Evolutionary conservation across 2,888 invertebrate species (phyloP), one percentile per base, ranked within the genome.

Genomic region (Catocala sponsa): DNA sequence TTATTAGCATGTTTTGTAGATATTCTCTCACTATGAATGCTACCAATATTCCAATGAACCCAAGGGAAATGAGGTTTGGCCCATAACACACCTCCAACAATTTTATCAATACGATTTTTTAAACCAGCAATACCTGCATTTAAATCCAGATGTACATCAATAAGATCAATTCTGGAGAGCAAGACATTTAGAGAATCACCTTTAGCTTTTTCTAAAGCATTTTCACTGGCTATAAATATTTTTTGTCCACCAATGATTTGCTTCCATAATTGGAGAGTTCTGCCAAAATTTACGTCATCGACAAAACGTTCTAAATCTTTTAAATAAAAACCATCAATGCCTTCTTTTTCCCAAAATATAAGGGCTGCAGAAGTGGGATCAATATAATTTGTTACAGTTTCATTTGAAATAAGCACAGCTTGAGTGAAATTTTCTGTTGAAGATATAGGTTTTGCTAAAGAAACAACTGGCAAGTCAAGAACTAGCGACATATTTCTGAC

Each of bases 291-390:
- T 0, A 90, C 84, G 76, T 97, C 96, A 46, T 95, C 91, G 4
- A 95, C 92, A 79, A 96, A 96, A 64, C 96, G 88, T 80, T 97
- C 97, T 25, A 98, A 87, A 9, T 97, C 97, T 86, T 98, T 98
- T 6, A 99, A 91, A 84, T 98, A 98, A 87, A 99, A 98, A 0
- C 99, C 99, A 88, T 98, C 98, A 4, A 98, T 97, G 6, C 97
- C 97, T 68, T 96, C 91, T 32, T 96, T 81, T n/a, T 88, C 83
- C 90, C 92, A 94, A 75, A 83, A 88, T 7, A 83, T 83, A 55
- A 93, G 89, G 9, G 93, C 91, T 59, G 78, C 81, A 55, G 93
- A 85, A 56, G 92, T 93, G 38, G 81, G 78, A 72, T 94, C 94
- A 66, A 81, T 76, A 60, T 83, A 84, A 54, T 76, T 84, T 38